A percentile compares a stretch with the other conserved stretches of the same genome.
Evolutionary conservation across 2,797 vertebrate genomes (phyloP).

Genomic region (Iguana delicatissima): DNA sequence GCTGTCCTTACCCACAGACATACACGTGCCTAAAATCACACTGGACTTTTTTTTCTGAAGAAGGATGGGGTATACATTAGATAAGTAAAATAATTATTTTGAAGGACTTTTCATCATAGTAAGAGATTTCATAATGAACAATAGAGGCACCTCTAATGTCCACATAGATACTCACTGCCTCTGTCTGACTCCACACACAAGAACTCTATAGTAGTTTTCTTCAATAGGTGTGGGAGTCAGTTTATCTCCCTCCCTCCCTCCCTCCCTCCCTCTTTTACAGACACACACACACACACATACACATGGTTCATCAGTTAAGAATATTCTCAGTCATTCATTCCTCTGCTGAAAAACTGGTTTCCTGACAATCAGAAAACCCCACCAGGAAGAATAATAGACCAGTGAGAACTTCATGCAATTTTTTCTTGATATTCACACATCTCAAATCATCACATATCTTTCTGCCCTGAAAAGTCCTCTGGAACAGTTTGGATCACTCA

Average conservation of each 20-base stretch:
- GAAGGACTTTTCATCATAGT: neutral
- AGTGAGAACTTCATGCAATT: no score
- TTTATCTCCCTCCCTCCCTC: neutral
- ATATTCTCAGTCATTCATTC: no score
- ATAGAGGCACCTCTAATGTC: conserved; percentile 8
- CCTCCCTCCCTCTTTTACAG: neutral
- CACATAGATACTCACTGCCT: neutral
- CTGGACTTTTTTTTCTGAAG: neutral
- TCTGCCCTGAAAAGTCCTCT: no score
- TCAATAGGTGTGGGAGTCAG: neutral
- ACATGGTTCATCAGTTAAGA: neutral
- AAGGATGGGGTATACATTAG: neutral
- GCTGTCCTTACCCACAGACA: neutral
- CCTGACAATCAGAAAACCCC: no score
- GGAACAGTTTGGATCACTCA: no score
- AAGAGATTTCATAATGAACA: neutral
- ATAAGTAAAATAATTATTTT: neutral
- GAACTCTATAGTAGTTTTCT: neutral
- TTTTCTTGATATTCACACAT: no score
- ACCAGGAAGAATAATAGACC: no score
- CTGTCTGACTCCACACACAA: no score
- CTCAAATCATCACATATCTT: no score
- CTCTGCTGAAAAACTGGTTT: no score
- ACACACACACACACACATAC: neutral
- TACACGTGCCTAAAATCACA: neutral